Conservation (phyloP, 2,113 vertebrate genomes). For the Tringa solitaria region DNA sequence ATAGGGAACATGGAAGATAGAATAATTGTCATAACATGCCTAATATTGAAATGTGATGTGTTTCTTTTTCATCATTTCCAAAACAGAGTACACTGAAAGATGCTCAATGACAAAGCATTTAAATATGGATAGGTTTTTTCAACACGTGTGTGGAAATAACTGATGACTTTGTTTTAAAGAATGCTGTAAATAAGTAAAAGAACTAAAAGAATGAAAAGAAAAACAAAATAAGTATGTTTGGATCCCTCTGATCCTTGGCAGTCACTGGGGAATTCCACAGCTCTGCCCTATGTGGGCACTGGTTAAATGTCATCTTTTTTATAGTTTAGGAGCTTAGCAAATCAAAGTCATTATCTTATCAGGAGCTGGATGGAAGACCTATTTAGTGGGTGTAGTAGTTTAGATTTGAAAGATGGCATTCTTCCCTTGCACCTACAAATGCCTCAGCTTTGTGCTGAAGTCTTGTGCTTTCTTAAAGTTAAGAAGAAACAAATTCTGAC, state of each 20-base stretch:
- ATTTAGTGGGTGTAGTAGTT: not conserved
- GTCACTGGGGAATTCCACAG: not conserved
- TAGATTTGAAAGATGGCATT: not conserved
- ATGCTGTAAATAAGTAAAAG: not conserved
- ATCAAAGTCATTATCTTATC: not conserved
- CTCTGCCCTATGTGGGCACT: not conserved
- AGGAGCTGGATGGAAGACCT: not conserved
- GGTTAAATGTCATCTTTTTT: not conserved
- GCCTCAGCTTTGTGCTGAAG: not conserved
- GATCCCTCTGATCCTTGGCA: not conserved
- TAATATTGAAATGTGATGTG: not conserved
- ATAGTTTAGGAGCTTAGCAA: not conserved
- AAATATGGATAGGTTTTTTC: not conserved
- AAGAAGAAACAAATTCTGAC: not conserved
- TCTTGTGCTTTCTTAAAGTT: not conserved
- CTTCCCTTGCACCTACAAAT: not conserved
- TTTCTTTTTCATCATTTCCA: not conserved
- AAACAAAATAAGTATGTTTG: not conserved
- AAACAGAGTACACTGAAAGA: not conserved
- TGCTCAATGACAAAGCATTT: not conserved
- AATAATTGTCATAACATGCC: conserved; percentile 27
- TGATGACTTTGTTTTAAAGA: not conserved
- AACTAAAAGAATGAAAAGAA: not conserved
- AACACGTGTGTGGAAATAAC: not conserved
- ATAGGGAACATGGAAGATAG: not conserved